Evolutionary conservation across 2,888 invertebrate species (phyloP), one percentile per base, ranked within the genome.

Genomic region (Cotesia congregata): DNA sequence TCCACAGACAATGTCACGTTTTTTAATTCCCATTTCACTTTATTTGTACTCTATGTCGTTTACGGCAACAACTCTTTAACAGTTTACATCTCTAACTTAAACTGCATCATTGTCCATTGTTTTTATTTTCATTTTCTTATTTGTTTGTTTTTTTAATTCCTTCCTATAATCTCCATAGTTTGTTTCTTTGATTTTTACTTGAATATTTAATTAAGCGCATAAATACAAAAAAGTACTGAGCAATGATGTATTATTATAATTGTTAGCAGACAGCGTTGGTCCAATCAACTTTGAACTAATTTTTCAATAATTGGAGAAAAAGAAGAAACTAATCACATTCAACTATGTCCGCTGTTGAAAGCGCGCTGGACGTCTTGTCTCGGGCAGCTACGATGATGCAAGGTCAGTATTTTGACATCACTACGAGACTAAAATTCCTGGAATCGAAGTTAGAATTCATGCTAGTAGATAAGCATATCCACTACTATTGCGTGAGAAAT

Each of bases 311-410:
- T 69, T 17, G 65, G 41, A 65, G 72, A 70, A 67, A 75, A 73
- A 62, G 74, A 77, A 64, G 69, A 78, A 78, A 7, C 2, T 3
- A 50, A 75, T 50, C 72, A 74, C 76, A 72, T 67, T 76, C 73
- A 82, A 84, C 83, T 84, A 93, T 94, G 93, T 93, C 94, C 90
- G 92, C 93, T 84, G 93, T 94, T 89, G 96, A 96, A 91, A 94
- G 95, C 78, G 95, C 96, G 80, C 90, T 96, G 89, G 96, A 96
- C 88, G 96, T 97, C 83, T 91, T 97, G 82, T 96, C 96, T 82
- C 93, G 96, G 86, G 96, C 96, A 79, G 96, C 96, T 30, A 96
- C 96, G 30, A 96, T 96, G 96, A 94, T 96, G 83, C 95, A 95
- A 90, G 95, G 89, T 89, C 83, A 85, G 88, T 87, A 74, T 62